Evolutionary conservation across 1,140 invertebrate genomes (phyloP), one percentile per base, ranked within the genome.

Genomic region (Drosophila bipectinata): DNA sequence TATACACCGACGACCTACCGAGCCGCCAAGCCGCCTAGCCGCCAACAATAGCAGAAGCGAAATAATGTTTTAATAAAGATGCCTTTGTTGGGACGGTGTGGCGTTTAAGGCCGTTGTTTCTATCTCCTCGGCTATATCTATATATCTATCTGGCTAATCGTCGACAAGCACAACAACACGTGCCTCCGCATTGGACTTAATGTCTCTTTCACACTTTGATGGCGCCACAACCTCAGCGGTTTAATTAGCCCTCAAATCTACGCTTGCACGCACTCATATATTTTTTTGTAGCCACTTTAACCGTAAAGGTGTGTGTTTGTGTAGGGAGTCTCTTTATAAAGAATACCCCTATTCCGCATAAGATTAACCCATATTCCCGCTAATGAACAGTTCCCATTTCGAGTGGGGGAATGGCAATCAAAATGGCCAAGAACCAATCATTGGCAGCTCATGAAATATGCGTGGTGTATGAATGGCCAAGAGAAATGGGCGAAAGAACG

Each of bases 21-120:
- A 32, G 32, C 32, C 32, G 32, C 32, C 32, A 9, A 10, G 26
- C 26, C 12, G 21, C 21, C 21, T 21, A 21, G 41, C 41, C 14
- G 18, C 39, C 53, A 68, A 85, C 82, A 85, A 87, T 72, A 41
- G 41, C 69, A 66, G 5, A 12, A 64, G 72, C 72, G 41, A 66
- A 72, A 72, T 87, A 85, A 85, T 85, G 78, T 88, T 78, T 82
- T 82, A 85, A 88, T 85, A 85, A 85, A 87, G 78, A 72, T 53
- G 56, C 67, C 58, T 62, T 75, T 73, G 47, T 14, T 52, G 48
- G 57, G 47, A 32, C 7, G 49, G 55, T 67, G 76, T 69, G 77
- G 62, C 63, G 71, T 85, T 74, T 75, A 79, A 75, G 79, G 59
- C 79, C 69, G 78, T 78, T 68, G 72, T 44, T 55, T 32, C 54